Conservation (phyloP, 2,113 vertebrate genomes). For the Psilopogon haemacephalus region DNA sequence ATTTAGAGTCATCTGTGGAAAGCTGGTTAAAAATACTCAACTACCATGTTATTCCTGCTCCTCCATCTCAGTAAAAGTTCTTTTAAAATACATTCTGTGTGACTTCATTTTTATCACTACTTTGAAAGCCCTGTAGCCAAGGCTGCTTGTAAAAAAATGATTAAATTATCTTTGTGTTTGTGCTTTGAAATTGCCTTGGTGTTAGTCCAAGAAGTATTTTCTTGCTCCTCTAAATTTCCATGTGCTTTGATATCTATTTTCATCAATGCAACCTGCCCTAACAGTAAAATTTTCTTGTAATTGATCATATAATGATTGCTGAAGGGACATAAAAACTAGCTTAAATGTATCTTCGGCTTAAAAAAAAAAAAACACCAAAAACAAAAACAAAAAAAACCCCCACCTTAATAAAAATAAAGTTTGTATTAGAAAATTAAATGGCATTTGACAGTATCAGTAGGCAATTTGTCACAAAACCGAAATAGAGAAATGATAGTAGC, state of each 20-base stretch:
- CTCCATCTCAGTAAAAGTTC: neutral
- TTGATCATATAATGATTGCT: neutral
- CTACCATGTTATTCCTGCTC: slow-evolving; percentile 1
- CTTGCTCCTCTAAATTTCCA: slow-evolving; percentile 27
- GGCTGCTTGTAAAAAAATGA: slow-evolving; percentile 25
- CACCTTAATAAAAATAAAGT: neutral
- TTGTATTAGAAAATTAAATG: neutral
- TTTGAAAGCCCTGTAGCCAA: slow-evolving; percentile 15
- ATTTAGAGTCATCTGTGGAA: slow-evolving; percentile 69
- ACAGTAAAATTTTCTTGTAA: slow-evolving; percentile 1
- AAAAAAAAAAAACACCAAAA: neutral
- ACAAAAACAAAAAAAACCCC: no score
- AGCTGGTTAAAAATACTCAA: slow-evolving; percentile 57
- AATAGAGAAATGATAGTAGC: neutral
- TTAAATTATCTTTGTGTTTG: slow-evolving; percentile 32
- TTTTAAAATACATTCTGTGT: slow-evolving; percentile 24
- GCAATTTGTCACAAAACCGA: neutral
- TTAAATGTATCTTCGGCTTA: neutral
- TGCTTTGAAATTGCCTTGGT: slow-evolving; percentile 39
- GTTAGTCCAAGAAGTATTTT: slow-evolving; percentile 28
- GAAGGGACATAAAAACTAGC: neutral
- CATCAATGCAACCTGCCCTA: neutral
- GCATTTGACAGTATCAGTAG: neutral
- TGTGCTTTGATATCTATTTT: slow-evolving; percentile 34
- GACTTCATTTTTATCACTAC: slow-evolving; percentile 29